Evolutionary conservation across 2,888 invertebrate species (phyloP), one percentile per base, ranked within the genome.

Genomic region (Sminthurides aquaticus): DNA sequence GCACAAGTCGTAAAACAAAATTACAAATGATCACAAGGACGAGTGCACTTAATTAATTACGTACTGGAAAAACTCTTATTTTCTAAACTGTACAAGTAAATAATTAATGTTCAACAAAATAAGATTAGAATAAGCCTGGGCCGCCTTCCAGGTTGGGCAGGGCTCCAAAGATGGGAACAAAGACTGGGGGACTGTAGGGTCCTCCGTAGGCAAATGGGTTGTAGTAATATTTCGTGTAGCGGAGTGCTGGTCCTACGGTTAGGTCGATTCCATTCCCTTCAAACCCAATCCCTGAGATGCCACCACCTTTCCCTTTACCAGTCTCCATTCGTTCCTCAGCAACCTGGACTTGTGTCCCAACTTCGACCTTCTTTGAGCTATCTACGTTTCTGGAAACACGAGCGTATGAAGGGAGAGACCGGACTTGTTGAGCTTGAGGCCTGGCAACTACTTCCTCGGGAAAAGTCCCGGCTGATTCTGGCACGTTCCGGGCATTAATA

Each of bases 181-280:
- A 64, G 2, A 52, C 52, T 8, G 58, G 64, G 27, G 60, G 64
- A 24, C 60, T 52, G 27, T 60, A 43, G 15, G 64, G 64, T 27
- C 64, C 64, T 24, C 64, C 64, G n/a, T 55, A 64, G 24, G 43
- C 55, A 48, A 54, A 64, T 22, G 60, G 64, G 49, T 60, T 60
- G 55, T 59, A 64, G 48, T 55, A 60, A 22, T 34, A 54, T 18
- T 60, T 52, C 22, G 24, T 26, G 60, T 64, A 64, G 20, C 24
- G 59, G 43, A 60, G 43, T 55, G 59, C 57, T 27, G 60, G 60
- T 20, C 52, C 52, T 5, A 52, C 52, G 52, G 18, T 52, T 20
- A 52, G 20, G 52, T 52, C 52, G 20, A 52, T 22, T 22, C 52
- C 52, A 20, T 52, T 52, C 20, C 52, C 52, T 52, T 52, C 20